Base-by-base conservation (phyloP, 2,797 vertebrate genomes). In the Intellagama lesueurii region DNA sequence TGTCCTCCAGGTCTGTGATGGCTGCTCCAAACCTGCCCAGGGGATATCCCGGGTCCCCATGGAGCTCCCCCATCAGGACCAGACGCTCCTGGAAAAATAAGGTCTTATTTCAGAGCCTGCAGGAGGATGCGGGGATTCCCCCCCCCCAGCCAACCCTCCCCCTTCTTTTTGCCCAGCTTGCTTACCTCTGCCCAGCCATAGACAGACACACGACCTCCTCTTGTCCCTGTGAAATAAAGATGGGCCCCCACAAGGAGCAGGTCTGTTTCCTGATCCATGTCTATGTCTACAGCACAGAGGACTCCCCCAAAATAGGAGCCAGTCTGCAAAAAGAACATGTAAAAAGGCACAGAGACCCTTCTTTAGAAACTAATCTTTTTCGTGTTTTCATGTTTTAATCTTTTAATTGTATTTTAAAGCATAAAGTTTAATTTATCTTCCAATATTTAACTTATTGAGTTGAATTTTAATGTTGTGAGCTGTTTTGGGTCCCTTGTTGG, bases 271-370 rank as follows among this genome's bases (percentile, higher is more conserved):
- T 92, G 91, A 30, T 98, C 96, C 24, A 94, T 95, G 87, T 98
- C 87, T 17, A 98, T 4, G 14, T 98, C 98, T 16, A 98, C 1
- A 2, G 97, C 92, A 90, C 98, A 98, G 64, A 98, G 87, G 87
- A 97, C 97, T 1, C 96, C 97, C 4, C 98, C 98, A 81, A 98
- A 98, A 93, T 98, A 98, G n/a, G 98, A 98, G 16, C 98, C 98
- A 14, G 98, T 96, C 98, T 98, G 94, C 64, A 87, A 88, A 68
- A 64, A 69, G 52, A 4, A 26, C 1, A 24, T 7, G 35, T 56
- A 19, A 35, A 47, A 49, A 52, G 1, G 19, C 12, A 72, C 70
- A 56, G 2, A 19, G 19, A 22, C 32, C 5, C 6, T n/a, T 76
- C 52, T 40, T 40, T 40, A 40, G 40, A 40, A 40, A 40, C 40